A percentile compares a stretch with the other conserved stretches of the same genome.
These are phyloP conservation scores for Diorhabda elongata DNA, from an alignment of 1,140 invertebrate genomes.

Conservation along the genomic window DNA sequence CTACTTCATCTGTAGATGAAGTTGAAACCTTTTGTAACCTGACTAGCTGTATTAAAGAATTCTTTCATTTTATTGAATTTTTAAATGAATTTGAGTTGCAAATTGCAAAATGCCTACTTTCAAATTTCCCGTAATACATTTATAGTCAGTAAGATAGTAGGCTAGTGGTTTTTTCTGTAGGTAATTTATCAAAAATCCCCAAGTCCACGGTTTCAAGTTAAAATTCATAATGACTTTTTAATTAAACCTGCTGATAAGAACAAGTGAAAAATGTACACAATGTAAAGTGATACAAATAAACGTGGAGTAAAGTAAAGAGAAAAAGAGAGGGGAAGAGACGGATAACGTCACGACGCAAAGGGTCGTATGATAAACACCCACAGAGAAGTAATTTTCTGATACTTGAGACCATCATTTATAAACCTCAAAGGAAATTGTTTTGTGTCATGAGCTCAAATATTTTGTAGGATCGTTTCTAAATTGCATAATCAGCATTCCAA, in stretches of 20 bases:
- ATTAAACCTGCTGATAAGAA: constrained; percentile 36
- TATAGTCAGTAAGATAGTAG: constrained; percentile 1
- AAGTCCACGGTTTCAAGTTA: constrained; percentile 26
- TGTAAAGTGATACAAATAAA: constrained; percentile 37
- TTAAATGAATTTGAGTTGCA: too few species aligned
- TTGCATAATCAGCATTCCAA: not conserved
- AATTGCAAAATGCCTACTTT: not conserved
- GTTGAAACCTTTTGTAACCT: too few species aligned
- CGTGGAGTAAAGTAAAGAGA: constrained; percentile 17
- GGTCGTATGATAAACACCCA: constrained; percentile 5
- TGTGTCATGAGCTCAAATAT: not conserved
- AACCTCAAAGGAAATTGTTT: constrained; percentile 6
- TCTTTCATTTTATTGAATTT: too few species aligned
- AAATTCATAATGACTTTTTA: constrained; percentile 42
- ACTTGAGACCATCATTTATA: constrained; percentile 10
- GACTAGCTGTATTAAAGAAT: too few species aligned
- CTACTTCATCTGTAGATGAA: too few species aligned
- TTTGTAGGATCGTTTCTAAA: not conserved
- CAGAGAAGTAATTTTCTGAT: constrained; percentile 21
- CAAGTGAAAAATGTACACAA: constrained; percentile 38
- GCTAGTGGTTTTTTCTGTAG: constrained; percentile 1
- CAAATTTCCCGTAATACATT: not conserved
- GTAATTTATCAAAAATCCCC: constrained; percentile 16
- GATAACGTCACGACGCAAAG: not conserved
- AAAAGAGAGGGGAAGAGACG: constrained; percentile 4